Conservation (phyloP, 2,113 vertebrate genomes). For the Xiphias gladius region DNA sequence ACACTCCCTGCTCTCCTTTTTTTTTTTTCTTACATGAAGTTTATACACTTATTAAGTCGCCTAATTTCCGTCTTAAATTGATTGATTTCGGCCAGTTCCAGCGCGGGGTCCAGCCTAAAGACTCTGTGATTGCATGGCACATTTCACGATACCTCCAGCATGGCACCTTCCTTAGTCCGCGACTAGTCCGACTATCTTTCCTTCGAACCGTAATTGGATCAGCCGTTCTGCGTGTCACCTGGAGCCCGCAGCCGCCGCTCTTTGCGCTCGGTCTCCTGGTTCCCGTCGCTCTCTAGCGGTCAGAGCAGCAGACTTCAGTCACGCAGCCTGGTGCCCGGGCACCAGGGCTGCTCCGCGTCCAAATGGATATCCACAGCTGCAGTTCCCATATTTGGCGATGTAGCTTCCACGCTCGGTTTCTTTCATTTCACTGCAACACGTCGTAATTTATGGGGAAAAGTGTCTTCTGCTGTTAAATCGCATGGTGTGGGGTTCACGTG, state of each 20-base stretch:
- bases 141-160: no score
- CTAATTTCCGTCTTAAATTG: neutral
- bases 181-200: neutral
- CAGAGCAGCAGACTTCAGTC: slow-evolving; percentile 60
- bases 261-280: slow-evolving; percentile 41
- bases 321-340: neutral
- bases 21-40: no score
- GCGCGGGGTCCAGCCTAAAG: neutral
- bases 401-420: neutral
- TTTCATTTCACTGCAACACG: neutral
- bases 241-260: slow-evolving; percentile 22
- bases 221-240: slow-evolving; percentile 11
- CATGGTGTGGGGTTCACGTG: no score
- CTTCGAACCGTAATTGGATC: neutral
- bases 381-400: slow-evolving; percentile 29
- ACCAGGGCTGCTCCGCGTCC: neutral
- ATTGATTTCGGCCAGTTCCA: neutral
- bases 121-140: neutral
- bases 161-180: neutral
- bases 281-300: slow-evolving; percentile 83
- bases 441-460: neutral
- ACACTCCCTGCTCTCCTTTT: neutral
- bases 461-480: neutral
- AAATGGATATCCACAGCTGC: slow-evolving; percentile 1
- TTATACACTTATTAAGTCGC: neutral